Percentiles rank a stretch among this genome's conserved stretches.
Conservation (phyloP, 2,797 vertebrate genomes). For the Cynodonichthys magdalenae region DNA sequence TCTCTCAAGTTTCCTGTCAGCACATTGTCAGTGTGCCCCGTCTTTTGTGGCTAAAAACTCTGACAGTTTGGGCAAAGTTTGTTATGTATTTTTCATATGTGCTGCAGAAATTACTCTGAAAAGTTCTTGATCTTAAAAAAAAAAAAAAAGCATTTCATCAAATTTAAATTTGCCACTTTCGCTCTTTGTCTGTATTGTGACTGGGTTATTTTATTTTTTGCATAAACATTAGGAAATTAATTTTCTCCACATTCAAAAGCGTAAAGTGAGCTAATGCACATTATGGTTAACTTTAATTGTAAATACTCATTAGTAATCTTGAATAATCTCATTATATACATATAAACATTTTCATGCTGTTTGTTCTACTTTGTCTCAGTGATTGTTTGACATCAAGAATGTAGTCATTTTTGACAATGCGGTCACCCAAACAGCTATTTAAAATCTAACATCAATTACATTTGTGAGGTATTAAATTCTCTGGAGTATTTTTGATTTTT, state of each 20-base stretch:
- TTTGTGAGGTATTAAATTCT: slow-evolving; percentile 22
- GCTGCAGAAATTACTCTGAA: slow-evolving; percentile 13
- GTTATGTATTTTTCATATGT: slow-evolving; percentile 34
- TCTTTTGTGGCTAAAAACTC: slow-evolving; percentile 22
- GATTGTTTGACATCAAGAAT: slow-evolving; percentile 13
- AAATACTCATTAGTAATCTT: slow-evolving; percentile 14
- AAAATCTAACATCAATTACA: slow-evolving; percentile 28
- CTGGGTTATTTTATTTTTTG: neutral
- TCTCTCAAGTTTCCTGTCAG: slow-evolving; percentile 19
- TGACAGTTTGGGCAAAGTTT: slow-evolving; percentile 30
- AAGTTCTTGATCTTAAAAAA: slow-evolving; percentile 21
- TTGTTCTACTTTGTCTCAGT: neutral
- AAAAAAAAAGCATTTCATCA: neutral
- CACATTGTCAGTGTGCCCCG: neutral
- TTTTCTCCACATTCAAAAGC: slow-evolving; percentile 1
- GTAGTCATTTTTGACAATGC: slow-evolving; percentile 25
- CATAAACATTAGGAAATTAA: slow-evolving; percentile 2
- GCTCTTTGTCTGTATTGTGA: neutral
- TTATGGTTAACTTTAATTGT: neutral
- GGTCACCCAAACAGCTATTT: slow-evolving; percentile 24
- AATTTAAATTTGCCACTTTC: neutral
- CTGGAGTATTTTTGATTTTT: slow-evolving; percentile 23
- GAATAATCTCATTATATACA: slow-evolving; percentile 11
- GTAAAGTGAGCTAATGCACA: slow-evolving; percentile 7
- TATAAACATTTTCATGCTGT: slow-evolving; percentile 10